Conservation (phyloP, 2,113 vertebrate genomes). For the Hyaena hyaena region DNA sequence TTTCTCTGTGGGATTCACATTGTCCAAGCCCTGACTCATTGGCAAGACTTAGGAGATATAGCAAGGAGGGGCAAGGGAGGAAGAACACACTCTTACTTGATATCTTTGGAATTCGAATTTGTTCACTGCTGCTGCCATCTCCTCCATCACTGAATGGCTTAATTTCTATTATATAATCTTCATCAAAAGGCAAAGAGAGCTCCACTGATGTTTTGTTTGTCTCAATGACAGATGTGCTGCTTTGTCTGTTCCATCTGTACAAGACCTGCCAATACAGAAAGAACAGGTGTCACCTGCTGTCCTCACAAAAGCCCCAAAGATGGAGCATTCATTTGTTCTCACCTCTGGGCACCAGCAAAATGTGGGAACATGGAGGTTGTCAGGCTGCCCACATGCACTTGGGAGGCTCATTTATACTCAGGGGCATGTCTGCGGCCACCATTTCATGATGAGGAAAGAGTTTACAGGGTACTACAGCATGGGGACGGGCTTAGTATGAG, state of each 20-base stretch:
- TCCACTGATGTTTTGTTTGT: constrained; percentile 97
- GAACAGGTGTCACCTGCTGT: constrained; percentile 2
- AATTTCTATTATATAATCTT: constrained; percentile 97
- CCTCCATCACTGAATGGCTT: constrained; percentile 97
- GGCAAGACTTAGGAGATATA: neutral
- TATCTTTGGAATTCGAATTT: constrained; percentile 96
- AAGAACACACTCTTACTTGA: constrained; percentile 83
- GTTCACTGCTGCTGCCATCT: constrained; percentile 95
- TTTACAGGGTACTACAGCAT: neutral
- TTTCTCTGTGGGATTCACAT: neutral
- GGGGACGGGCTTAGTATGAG: rapidly evolving
- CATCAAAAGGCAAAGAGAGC: constrained; percentile 93
- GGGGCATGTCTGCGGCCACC: neutral
- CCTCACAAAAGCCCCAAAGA: rapidly evolving
- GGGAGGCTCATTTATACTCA: neutral
- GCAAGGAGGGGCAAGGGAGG: neutral
- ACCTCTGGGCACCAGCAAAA: neutral
- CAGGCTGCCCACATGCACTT: neutral
- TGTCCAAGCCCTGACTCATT: neutral
- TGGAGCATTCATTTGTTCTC: neutral
- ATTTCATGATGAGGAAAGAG: neutral
- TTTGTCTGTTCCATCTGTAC: constrained; percentile 94
- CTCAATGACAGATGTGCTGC: constrained; percentile 93
- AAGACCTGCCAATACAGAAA: constrained; percentile 88
- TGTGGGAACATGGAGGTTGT: neutral